Evolutionary conservation across 1,140 invertebrate genomes (phyloP), one percentile per base, ranked within the genome.

Genomic region (Grapholita molesta): DNA sequence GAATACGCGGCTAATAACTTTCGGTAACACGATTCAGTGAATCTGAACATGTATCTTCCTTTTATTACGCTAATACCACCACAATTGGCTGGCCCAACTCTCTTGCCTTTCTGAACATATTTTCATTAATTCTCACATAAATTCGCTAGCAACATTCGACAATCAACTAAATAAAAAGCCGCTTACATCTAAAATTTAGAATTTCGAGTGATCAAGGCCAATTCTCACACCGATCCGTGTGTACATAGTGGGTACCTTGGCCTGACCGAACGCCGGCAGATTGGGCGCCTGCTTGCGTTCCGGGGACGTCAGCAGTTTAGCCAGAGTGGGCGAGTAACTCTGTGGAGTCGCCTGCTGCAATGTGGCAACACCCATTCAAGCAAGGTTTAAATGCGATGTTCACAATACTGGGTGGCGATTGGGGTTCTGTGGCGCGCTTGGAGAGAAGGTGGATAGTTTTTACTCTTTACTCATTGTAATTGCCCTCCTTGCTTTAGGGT

Each of bases 281-380:
- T 82, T 75, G 72, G 85, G 71, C 57, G 85, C 79, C 84, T 89
- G 85, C 85, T 86, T 89, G 78, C 90, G 81, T 77, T 93, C 92
- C 73, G 91, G 91, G 61, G 95, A 95, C 28, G 96, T 97, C 70
- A 97, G 91, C 72, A 97, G 93, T 87, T 95, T 93, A 55, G 96
- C 96, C 84, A 97, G 93, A 65, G 96, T 97, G 64, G 96, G 95
- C 73, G 96, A 96, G 89, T 96, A 96, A 88, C 86, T 82, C 83
- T 91, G 88, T 82, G 85, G 82, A 74, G 83, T 70, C 85, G 79
- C 86, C 85, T 88, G 89, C 89, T 90, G 89, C 74, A 91, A 89
- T 73, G 83, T 89, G 87, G 87, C 89, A 89, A 91, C 86, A 91
- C 86, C 80, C 85, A 87, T 87, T 86, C 88, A 90, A 86, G 79